These are phyloP conservation scores for Corticium candelabrum DNA, from an alignment of 37 sponge, comb jelly and placozoan species.

Conservation along the genomic window DNA sequence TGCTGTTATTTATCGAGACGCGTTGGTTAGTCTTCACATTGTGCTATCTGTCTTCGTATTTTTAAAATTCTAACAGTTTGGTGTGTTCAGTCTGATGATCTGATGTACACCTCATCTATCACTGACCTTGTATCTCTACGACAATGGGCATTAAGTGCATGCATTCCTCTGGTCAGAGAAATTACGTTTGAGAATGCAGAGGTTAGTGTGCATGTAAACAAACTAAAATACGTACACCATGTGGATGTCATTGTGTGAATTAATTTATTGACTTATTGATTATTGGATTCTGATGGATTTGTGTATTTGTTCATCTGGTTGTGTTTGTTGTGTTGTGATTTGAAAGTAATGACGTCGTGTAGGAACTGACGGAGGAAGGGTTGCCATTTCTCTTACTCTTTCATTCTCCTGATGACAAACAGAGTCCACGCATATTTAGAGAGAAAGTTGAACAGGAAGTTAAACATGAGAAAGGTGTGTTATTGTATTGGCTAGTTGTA, in stretches of 20 bases:
- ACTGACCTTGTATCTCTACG: neutral
- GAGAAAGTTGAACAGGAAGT: slow-evolving; percentile 62
- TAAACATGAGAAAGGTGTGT: slow-evolving; percentile 16
- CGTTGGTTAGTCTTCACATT: neutral
- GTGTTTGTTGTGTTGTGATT: neutral
- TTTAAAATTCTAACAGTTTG: neutral
- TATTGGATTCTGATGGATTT: neutral
- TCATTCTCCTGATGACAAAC: slow-evolving; percentile 78
- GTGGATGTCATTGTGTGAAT: too few species aligned
- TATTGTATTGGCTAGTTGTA: too few species aligned
- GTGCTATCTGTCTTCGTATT: too few species aligned
- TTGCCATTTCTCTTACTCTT: slow-evolving; percentile 91
- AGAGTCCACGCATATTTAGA: slow-evolving; percentile 50
- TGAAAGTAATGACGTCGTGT: too few species aligned
- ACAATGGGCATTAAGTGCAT: slow-evolving; percentile 55
- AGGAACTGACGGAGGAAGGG: slow-evolving; percentile 96
- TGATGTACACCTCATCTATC: slow-evolving; percentile 18
- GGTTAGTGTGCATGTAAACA: slow-evolving; percentile 21
- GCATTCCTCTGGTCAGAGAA: slow-evolving; percentile 89
- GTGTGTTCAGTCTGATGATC: neutral
- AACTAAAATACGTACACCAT: too few species aligned
- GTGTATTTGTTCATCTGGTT: neutral
- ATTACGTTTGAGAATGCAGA: slow-evolving; percentile 98
- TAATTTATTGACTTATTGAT: neutral
- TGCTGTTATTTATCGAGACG: neutral